Evolutionary conservation across 2,888 invertebrate genomes (phyloP).

Genomic region (Megaustenia siamemsis): DNA sequence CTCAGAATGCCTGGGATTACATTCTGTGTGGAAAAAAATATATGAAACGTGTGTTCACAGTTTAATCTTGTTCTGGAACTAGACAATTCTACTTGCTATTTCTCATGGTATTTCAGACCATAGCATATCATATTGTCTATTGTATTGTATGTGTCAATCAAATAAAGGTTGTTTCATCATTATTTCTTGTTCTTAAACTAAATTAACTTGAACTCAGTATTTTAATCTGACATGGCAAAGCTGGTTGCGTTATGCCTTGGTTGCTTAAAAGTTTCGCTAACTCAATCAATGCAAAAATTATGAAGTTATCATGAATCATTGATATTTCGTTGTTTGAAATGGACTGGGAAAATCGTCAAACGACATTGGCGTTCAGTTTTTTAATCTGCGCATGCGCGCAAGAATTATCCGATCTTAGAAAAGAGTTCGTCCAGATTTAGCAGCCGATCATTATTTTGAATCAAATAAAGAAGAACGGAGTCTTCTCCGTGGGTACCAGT

Average conservation of each 20-base stretch:
- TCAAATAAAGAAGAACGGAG: no score
- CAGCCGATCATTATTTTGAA: neutral
- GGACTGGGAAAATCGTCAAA: neutral
- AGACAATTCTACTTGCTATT: no score
- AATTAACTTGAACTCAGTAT: neutral
- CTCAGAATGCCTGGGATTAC: no score
- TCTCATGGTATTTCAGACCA: no score
- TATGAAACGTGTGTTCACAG: no score
- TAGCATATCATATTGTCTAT: no score
- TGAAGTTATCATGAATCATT: neutral
- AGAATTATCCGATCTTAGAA: constrained; percentile 23
- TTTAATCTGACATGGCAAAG: neutral
- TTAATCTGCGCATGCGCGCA: constrained; percentile 44
- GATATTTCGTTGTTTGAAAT: neutral
- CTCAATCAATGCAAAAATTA: neutral
- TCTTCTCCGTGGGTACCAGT: no score
- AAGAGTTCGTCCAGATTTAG: constrained; percentile 12
- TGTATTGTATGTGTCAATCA: no score
- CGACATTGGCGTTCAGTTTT: neutral
- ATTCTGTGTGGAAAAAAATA: no score
- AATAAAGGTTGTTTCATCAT: no score
- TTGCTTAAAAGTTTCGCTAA: neutral
- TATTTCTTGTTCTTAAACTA: no score
- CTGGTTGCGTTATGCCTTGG: neutral
- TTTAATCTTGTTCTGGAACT: no score